Percentiles rank a stretch among this genome's conserved stretches.
Conservation (phyloP, 2,888 invertebrate genomes). For the Athalia rosae region DNA sequence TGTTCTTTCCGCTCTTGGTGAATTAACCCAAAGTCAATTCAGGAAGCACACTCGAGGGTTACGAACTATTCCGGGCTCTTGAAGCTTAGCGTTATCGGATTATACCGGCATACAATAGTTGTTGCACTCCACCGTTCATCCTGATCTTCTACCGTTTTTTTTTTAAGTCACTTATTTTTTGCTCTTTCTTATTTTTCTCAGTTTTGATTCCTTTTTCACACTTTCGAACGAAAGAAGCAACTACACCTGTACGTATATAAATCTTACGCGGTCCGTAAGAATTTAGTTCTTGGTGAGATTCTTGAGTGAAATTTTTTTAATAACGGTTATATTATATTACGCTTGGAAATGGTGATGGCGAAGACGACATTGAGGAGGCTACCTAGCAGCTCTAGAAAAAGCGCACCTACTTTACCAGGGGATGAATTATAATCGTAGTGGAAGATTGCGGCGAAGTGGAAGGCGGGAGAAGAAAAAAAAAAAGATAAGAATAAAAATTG, state of each 20-base stretch:
- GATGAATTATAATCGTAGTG: slow-evolving; percentile 9
- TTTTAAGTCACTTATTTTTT: too few relatives aligned
- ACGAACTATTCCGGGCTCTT: slow-evolving; percentile 40
- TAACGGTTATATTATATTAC: not conserved
- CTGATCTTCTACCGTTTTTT: not conserved
- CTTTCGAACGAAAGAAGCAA: not conserved
- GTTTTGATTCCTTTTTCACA: slow-evolving; percentile 1
- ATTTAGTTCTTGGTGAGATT: not conserved
- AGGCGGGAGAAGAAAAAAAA: not conserved
- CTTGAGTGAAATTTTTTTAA: not conserved
- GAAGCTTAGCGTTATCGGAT: slow-evolving; percentile 45
- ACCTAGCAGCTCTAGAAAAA: not conserved
- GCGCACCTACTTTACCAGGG: slow-evolving; percentile 2
- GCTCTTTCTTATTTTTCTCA: not conserved
- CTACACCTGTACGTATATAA: not conserved
- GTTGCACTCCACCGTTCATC: not conserved
- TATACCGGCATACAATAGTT: slow-evolving; percentile 33
- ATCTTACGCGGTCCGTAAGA: not conserved
- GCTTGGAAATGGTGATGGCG: not conserved
- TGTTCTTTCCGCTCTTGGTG: slow-evolving; percentile 39
- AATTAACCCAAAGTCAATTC: slow-evolving; percentile 45
- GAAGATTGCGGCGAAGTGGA: slow-evolving; percentile 6
- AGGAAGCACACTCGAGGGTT: slow-evolving; percentile 44
- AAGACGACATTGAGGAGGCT: not conserved
- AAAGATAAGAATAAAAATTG: slow-evolving; percentile 27